Evolutionary conservation across 2,888 invertebrate species (phyloP), one percentile per base, ranked within the genome.

Genomic region (Diadegma fenestrale): DNA sequence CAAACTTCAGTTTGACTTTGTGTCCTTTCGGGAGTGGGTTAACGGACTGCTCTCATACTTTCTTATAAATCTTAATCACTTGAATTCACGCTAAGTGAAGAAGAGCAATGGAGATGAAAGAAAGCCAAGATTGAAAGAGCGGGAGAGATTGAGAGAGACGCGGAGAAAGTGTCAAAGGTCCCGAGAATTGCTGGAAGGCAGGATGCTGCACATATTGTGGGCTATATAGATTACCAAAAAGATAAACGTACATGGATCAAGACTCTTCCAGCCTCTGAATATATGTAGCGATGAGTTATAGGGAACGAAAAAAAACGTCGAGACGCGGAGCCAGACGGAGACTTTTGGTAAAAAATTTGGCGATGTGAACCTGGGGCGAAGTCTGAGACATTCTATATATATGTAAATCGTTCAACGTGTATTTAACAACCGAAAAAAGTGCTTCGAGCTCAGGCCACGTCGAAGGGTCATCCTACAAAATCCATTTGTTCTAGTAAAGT

Each of bases 241-340:
- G 37, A 58, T 26, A 26, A 58, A 58, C 64, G 10, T n/a, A 37
- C 37, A 63, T 37, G 10, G 17, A n/a, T 33, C 17, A 33, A 17
- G 30, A 6, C 33, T 8, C 33, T 63, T 8, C 33, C 8, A 26
- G 1, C 14, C 64, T 64, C 54, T n/a, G 7, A 43, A 51, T 73
- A 61, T 63, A 17, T 43, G 22, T 43, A 43, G 41, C 1, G 12
- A 66, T 8, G 80, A 41, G 76, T 54, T 73, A 43, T 41, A 66
- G 63, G 30, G 76, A 64, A 48, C 26, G 66, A 41, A n/a, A 51
- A 84, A 48, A 79, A 79, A 61, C 51, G 48, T 10, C 80, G 64
- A 77, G 77, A 80, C 84, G 64, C 68, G 58, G 58, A 61, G 66
- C 84, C 77, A 84, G 84, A 84, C 80, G 76, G 71, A 77, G 84